Evolutionary conservation across 2,888 invertebrate species (phyloP).

Genomic region (Druceiella hillmani): DNA sequence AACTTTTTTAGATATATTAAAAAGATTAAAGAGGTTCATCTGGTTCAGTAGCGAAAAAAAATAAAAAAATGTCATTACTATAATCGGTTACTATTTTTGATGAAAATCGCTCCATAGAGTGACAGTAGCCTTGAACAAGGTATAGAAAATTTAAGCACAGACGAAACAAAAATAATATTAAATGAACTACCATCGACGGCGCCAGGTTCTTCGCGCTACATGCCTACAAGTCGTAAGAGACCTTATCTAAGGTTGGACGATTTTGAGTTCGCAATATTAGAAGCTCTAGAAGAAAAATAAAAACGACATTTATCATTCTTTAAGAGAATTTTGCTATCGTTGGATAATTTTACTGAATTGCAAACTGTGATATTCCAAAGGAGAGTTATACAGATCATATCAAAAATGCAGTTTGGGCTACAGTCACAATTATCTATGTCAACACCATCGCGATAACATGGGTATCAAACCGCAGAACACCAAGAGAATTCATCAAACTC

Average conservation of each 20-base stretch:
- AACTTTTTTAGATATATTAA: slow-evolving; percentile 21
- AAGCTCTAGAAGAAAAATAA: not conserved
- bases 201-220: no score
- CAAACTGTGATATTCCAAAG: slow-evolving; percentile 23
- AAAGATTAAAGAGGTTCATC: slow-evolving; percentile 19
- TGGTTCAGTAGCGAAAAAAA: slow-evolving; percentile 19
- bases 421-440: slow-evolving; percentile 7
- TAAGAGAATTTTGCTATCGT: slow-evolving; percentile 22
- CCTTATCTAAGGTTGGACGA: no score
- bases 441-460: slow-evolving; percentile 20
- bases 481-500: slow-evolving; percentile 16
- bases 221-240: no score
- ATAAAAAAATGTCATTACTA: slow-evolving; percentile 23
- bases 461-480: slow-evolving; percentile 10
- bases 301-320: slow-evolving; percentile 20
- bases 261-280: no score
- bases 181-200: no score
- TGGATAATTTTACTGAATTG: slow-evolving; percentile 20
- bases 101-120: no score
- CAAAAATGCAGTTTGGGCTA: slow-evolving; percentile 25
- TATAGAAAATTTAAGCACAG: no score
- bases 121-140: no score
- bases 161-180: no score
- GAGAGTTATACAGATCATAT: slow-evolving; percentile 25
- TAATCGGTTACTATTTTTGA: slow-evolving; percentile 22